Base-by-base conservation (phyloP, 92 coral and sea anemone species). In the Blastomussa wellsi region DNA sequence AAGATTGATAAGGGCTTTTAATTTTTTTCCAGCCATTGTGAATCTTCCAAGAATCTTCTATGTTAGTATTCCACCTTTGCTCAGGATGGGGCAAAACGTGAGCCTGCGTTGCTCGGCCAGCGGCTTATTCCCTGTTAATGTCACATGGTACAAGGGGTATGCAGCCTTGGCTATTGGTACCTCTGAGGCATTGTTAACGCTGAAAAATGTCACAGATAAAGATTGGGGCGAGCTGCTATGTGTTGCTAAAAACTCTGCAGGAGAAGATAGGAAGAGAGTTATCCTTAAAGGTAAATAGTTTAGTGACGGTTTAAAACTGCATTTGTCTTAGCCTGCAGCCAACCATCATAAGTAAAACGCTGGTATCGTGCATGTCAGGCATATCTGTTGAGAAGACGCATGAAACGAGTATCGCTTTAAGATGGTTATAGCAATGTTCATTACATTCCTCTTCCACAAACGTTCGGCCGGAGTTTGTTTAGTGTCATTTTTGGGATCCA, bases 61-160 rank as follows among this genome's bases (percentile, higher is more conserved):
- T 7, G 57, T 81, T 51, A 69, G 67, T 3, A 48, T 19, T 47
- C 77, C 85, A 47, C 77, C 77, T 19, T 14, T 70, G n/a, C 51
- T 81, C 44, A 81, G 66, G 36, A 81, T 13, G 22, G 85, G 85
- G 69, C 67, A 81, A 52, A 48, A 69, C 8, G 51, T 48, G 47
- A 81, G 48, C 49, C 85, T 81, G 28, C 32, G 19, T 35, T 81
- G 85, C 19, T 32, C 7, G 36, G 85, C 85, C 32, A 81, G 36
- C 28, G 35, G 85, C 7, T 13, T 81, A 8, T 31, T 77, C 35
- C 26, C 41, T 69, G 51, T 81, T 16, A 69, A 69, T 4, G 85
- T 81, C 67, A 67, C 85, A 68, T 81, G 85, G 85, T 49, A 69
- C 48, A 81, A n/a, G 35, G 35, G 77, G 48, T 24, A 41, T 28